Evolutionary conservation across 2,113 vertebrate genomes (phyloP).

Genomic region (Notarius lentiginosus): DNA sequence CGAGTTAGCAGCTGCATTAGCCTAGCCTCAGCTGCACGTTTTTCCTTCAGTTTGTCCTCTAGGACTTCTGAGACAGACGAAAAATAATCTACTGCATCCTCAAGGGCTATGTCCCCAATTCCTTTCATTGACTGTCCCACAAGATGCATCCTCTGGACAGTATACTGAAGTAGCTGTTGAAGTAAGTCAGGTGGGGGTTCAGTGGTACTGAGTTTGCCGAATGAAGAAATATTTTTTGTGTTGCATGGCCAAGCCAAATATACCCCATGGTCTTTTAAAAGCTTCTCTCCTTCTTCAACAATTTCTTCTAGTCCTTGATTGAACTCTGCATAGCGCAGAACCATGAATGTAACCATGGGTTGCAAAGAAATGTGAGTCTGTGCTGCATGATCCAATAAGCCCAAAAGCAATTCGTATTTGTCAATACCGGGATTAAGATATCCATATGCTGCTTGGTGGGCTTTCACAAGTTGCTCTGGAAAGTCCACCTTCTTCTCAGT

Average conservation of each 20-base stretch:
- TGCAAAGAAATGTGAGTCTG: conserved; percentile 85
- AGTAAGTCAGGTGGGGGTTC: conserved; percentile 83
- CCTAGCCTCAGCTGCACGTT: conserved; percentile 74
- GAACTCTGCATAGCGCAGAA: conserved; percentile 82
- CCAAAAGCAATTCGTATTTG: conserved; percentile 83
- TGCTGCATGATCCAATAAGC: conserved; percentile 77
- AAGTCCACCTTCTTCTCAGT: conserved; percentile 84
- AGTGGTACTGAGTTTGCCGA: conserved; percentile 54
- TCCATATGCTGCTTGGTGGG: conserved; percentile 85
- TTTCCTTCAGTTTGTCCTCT: conserved; percentile 79
- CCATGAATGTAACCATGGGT: conserved; percentile 85
- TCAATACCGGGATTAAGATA: conserved; percentile 87
- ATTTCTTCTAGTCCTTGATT: conserved; percentile 83
- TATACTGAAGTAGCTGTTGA: conserved; percentile 92
- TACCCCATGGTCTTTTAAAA: conserved; percentile 80
- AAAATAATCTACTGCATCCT: conserved; percentile 80
- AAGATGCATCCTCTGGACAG: conserved; percentile 81
- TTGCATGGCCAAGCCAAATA: conserved; percentile 82
- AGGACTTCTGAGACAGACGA: conserved; percentile 76
- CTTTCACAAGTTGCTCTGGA: conserved; percentile 85
- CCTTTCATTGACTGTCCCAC: conserved; percentile 75
- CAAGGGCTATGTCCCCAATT: conserved; percentile 77
- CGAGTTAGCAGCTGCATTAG: conserved; percentile 73
- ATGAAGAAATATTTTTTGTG: conserved; percentile 64
- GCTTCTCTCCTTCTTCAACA: conserved; percentile 77